These are phyloP conservation scores for Diploptera punctata DNA, from an alignment of 2,888 invertebrate genomes.

Conservation along the genomic window DNA sequence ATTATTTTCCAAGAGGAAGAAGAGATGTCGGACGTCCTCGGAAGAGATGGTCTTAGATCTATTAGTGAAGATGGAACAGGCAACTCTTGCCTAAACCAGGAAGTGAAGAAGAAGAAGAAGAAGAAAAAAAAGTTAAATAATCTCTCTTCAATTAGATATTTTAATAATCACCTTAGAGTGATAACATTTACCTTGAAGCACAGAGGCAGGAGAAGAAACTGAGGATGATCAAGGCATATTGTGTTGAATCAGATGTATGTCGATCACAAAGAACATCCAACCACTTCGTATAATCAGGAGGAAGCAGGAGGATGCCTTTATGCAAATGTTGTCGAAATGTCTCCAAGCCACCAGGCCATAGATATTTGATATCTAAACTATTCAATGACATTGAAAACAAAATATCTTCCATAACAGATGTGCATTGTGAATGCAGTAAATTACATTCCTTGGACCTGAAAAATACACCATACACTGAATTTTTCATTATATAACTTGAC, in stretches of 20 bases:
- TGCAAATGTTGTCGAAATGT: slow-evolving; percentile 8
- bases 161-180: no score
- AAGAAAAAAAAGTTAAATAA: no score
- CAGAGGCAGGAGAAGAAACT: slow-evolving; percentile 20
- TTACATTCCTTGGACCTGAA: not conserved
- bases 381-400: slow-evolving; percentile 8
- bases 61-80: no score
- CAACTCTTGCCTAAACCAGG: no score
- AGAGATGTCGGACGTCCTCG: no score
- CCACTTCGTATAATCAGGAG: not conserved
- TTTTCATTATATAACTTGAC: no score
- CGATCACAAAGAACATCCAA: not conserved
- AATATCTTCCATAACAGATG: slow-evolving; percentile 1
- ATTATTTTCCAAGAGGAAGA: no score
- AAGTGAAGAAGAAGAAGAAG: no score
- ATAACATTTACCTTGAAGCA: slow-evolving; percentile 8
- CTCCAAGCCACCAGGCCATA: not conserved
- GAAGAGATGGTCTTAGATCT: no score
- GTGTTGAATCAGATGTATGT: not conserved
- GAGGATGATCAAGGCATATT: slow-evolving; percentile 14
- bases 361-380: not conserved
- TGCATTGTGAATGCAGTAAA: not conserved
- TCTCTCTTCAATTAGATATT: no score
- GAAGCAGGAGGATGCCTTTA: slow-evolving; percentile 12
- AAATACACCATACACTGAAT: no score